Evolutionary conservation across 2,888 invertebrate species (phyloP).

Genomic region (Congeria kusceri): DNA sequence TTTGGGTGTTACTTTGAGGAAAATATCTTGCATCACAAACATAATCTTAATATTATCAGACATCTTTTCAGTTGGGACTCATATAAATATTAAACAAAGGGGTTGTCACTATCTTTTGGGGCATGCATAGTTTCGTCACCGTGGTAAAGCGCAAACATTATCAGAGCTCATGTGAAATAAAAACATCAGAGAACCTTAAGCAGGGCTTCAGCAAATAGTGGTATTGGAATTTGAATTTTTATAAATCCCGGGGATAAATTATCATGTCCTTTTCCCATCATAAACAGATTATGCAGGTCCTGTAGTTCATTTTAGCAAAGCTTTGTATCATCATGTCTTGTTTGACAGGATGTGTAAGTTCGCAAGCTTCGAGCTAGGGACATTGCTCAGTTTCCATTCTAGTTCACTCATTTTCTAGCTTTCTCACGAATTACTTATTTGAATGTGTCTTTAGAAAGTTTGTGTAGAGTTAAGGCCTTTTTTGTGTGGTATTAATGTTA

Average conservation of each 20-base stretch:
- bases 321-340: slow-evolving; percentile 45
- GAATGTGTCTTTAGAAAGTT: too few species aligned
- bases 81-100: too few species aligned
- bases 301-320: slow-evolving; percentile 61
- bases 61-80: too few species aligned
- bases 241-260: slow-evolving; percentile 61
- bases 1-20: too few species aligned
- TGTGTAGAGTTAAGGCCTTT: too few species aligned
- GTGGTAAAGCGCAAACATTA: neutral
- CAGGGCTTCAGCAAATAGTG: slow-evolving; percentile 45
- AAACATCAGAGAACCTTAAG: slow-evolving; percentile 29
- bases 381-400: slow-evolving; percentile 3
- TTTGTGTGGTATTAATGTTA: too few species aligned
- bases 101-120: too few species aligned
- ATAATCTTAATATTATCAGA: too few species aligned
- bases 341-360: slow-evolving; percentile 30
- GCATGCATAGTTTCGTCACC: too few species aligned
- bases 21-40: too few species aligned
- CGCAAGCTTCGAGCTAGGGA: slow-evolving; percentile 1
- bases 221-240: slow-evolving; percentile 60
- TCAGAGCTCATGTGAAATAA: slow-evolving; percentile 56
- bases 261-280: slow-evolving; percentile 61
- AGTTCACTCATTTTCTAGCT: too few species aligned
- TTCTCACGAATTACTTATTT: too few species aligned
- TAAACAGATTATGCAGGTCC: slow-evolving; percentile 64